Evolutionary conservation across 2,797 vertebrate genomes (phyloP).

Genomic region (Pangasius djambal): DNA sequence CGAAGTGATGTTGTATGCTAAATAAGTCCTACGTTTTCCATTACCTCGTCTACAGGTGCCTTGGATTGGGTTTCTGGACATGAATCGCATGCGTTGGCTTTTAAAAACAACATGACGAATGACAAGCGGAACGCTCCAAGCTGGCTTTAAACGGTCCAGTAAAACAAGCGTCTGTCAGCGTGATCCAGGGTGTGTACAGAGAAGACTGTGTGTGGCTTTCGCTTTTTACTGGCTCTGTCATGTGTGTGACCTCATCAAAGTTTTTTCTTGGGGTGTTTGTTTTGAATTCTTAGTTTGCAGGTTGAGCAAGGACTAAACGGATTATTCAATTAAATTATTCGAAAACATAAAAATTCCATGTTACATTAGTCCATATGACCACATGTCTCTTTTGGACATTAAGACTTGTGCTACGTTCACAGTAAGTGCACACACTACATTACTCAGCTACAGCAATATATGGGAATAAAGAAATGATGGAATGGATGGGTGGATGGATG

Average conservation of each 20-base stretch:
- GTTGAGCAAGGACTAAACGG: neutral
- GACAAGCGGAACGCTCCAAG: neutral
- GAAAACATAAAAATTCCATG: neutral
- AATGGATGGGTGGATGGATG: no score
- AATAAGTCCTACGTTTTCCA: conserved; percentile 14
- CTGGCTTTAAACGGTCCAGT: conserved; percentile 11
- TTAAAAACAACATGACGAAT: conserved; percentile 26
- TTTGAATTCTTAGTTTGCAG: neutral
- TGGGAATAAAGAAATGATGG: neutral
- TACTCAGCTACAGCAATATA: no score
- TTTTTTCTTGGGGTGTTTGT: neutral
- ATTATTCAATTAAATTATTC: neutral
- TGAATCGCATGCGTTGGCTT: conserved; percentile 26
- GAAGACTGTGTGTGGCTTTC: conserved; percentile 8
- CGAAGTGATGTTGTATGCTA: neutral
- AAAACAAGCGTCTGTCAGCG: neutral
- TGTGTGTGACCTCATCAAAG: neutral
- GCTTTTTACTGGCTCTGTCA: neutral
- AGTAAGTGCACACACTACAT: neutral
- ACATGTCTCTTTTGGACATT: neutral
- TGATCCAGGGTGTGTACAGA: conserved; percentile 1
- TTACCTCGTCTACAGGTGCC: conserved; percentile 3
- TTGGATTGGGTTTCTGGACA: conserved; percentile 26
- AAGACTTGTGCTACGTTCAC: neutral
- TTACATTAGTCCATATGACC: neutral